These are phyloP conservation scores for Pentamera pediparva DNA, from an alignment of 53 echinoderm and acorn worm genomes.

Conservation along the genomic window DNA sequence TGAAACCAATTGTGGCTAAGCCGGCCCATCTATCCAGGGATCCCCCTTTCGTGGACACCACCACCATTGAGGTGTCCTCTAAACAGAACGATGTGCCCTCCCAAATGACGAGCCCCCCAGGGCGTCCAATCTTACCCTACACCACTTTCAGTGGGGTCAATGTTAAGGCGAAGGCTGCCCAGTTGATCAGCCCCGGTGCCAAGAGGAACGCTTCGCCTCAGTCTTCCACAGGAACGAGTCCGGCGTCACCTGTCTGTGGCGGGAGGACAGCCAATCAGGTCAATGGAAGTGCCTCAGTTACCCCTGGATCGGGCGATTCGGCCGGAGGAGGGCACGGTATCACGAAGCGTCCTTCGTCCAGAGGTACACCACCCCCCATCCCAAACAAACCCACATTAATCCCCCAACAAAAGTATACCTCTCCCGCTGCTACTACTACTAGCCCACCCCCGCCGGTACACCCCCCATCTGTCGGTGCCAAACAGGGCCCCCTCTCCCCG, in stretches of 20 bases:
- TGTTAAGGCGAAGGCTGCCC: slow-evolving; percentile 48
- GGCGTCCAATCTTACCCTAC: slow-evolving; percentile 23
- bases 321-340: slow-evolving; percentile 24
- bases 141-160: slow-evolving; percentile 40
- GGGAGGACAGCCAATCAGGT: slow-evolving; percentile 41
- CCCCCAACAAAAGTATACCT: slow-evolving; percentile 72
- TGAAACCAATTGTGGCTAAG: no score
- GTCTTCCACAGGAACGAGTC: slow-evolving; percentile 6
- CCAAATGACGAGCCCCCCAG: not conserved
- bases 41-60: not conserved
- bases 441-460: slow-evolving; percentile 20
- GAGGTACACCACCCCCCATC: slow-evolving; percentile 95
- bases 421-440: slow-evolving; percentile 53
- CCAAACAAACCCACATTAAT: slow-evolving; percentile 97
- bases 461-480: not conserved
- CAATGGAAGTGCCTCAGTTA: slow-evolving; percentile 27
- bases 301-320: slow-evolving; percentile 20
- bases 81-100: slow-evolving; percentile 20
- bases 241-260: slow-evolving; percentile 31
- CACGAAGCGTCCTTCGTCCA: slow-evolving; percentile 51
- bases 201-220: slow-evolving; percentile 17
- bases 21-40: no score
- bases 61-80: not conserved
- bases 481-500: not conserved
- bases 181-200: slow-evolving; percentile 41